Base-by-base conservation (phyloP, 2,113 vertebrate genomes). In the Delphinus delphis region DNA sequence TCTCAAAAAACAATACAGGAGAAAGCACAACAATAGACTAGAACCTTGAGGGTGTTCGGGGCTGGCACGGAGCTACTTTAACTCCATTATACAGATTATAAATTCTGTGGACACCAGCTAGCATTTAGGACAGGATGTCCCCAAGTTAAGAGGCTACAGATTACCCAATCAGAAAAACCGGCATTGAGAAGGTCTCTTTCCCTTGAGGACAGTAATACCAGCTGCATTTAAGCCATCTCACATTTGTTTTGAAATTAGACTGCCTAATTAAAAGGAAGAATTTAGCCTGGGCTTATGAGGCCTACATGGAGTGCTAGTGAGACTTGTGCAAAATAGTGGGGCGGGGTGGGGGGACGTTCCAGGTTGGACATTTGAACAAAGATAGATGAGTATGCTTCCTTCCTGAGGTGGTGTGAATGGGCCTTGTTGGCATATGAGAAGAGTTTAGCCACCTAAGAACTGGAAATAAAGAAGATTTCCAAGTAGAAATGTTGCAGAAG, bases 401-500 rank as follows among this genome's bases (percentile, higher is more conserved):
- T 36, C 20, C 41, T 60, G 2, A 17, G 25, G 44, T 31, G 68
- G 65, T 85, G n/a, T 47, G 23, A 26, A 17, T 36, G 50, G 67
- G 41, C 38, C n/a, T 90, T 38, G 70, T 71, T 53, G 62, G 53
- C 93, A 79, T 47, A 88, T 25, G 33, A 89, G 73, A 92, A 79
- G 50, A 44, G 41, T 12, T 89, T 50, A 73, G 93, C 88, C 67
- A 47, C 67, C 47, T 65, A 47, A 73, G 91, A 82, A 76, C 60
- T 93, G 93, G 81, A 96, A 90, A 70, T 76, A 18, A 53, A 53
- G 36, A 81, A 84, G 85, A 88, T 88, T 73, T 77, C 91, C 70
- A 77, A 68, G 47, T 95, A 90, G 79, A 92, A 81, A 77, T 96
- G 88, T 92, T 86, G 93, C 93, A 67, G 85, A 77, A 95, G 85